phyloP scores from a whole-genome alignment of 1,140 invertebrate species.

The Matsumurasca onukii region DNA sequence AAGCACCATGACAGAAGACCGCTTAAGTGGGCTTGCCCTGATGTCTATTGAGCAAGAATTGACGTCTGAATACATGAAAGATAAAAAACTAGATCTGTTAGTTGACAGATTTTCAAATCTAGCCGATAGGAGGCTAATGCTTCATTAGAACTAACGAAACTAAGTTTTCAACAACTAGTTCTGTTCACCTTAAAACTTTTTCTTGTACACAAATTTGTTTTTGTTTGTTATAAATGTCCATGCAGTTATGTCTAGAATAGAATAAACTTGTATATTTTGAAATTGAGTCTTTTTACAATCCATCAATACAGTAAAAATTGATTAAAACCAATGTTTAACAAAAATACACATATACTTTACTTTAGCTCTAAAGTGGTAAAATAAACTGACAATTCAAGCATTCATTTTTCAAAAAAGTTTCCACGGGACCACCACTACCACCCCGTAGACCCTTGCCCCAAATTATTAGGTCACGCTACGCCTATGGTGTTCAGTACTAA shows the following conservation, averaged over 20 bases:
- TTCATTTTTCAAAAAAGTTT: background rate
- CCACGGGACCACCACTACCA: background rate
- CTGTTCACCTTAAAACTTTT: background rate
- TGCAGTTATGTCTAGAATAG: constrained; percentile 1
- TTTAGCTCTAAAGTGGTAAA: background rate
- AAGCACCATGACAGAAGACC: background rate
- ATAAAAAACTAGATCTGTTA: constrained; percentile 1
- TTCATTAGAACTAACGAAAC: background rate
- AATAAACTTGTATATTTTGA: background rate
- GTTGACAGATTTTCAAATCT: background rate
- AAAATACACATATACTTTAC: background rate
- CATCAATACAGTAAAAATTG: background rate
- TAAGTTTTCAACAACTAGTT: background rate
- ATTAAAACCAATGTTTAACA: background rate
- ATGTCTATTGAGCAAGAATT: background rate
- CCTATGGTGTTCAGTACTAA: too few species aligned
- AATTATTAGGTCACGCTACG: too few species aligned
- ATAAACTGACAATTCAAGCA: too few species aligned
- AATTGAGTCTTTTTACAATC: constrained; percentile 1
- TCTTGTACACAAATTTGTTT: constrained; percentile 1
- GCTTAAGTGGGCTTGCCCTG: background rate
- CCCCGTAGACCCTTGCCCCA: background rate
- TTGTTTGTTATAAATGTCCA: background rate
- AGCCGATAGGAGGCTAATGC: background rate
- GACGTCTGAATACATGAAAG: constrained; percentile 1